These are phyloP conservation scores for Eledone cirrhosa DNA, from an alignment of 2,888 invertebrate genomes.

Conservation along the genomic window DNA sequence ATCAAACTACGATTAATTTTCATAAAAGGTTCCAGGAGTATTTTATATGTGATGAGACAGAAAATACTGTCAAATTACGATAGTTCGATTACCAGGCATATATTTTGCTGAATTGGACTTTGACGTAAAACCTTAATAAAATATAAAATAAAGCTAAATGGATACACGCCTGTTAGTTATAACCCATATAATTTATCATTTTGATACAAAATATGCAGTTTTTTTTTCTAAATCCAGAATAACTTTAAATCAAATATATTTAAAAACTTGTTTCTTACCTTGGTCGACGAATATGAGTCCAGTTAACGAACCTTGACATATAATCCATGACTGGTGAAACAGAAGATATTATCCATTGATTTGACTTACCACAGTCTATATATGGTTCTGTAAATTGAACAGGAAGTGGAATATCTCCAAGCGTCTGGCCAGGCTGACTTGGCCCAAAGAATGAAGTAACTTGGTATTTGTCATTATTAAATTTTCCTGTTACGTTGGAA, in stretches of 20 bases:
- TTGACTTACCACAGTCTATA: constrained; percentile 92
- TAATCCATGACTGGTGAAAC: constrained; percentile 94
- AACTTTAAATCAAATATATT: not conserved
- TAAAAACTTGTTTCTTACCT: constrained; percentile 41
- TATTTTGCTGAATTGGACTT: no score
- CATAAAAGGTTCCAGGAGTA: no score
- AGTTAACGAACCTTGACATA: constrained; percentile 74
- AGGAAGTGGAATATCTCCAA: constrained; percentile 73
- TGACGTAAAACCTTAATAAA: no score
- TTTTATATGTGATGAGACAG: no score
- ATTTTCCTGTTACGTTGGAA: constrained; percentile 57
- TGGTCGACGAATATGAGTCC: constrained; percentile 54
- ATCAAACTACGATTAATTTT: no score
- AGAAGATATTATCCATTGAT: constrained; percentile 93
- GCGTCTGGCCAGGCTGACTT: constrained; percentile 47
- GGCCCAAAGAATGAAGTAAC: constrained; percentile 59
- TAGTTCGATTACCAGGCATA: no score
- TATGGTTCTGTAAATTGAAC: constrained; percentile 94
- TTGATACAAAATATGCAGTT: not conserved
- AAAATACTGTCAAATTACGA: no score
- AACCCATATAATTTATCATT: not conserved
- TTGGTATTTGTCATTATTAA: constrained; percentile 46
- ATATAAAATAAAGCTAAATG: no score
- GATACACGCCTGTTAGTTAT: no score
- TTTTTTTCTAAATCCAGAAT: not conserved